Evolutionary conservation across 2,888 invertebrate genomes (phyloP), one percentile per base, ranked within the genome.

Genomic region (Ormia ochracea): DNA sequence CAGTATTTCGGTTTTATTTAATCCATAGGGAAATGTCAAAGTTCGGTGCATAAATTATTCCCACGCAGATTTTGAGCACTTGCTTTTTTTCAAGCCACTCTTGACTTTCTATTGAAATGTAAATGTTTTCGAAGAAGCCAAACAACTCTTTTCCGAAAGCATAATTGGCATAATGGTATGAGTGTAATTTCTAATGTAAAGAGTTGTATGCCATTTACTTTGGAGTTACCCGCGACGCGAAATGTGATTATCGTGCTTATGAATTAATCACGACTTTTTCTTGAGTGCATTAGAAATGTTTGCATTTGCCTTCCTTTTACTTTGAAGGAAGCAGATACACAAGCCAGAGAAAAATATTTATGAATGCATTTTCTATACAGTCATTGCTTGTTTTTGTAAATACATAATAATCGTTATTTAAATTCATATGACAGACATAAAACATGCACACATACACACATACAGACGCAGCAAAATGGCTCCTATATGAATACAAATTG

Each of bases 321-420:
- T 59, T 65, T 54, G 43, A 12, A 33, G 52, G 23, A 61, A 63
- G 23, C 2, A 33, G 17, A 54, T 33, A 31, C 9, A 36, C 7
- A 14, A 23, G 7, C 21, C 21, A 36, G 23, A 54, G 0, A 59
- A 1, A 52, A 36, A 43, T 45, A 68, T n/a, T n/a, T 59, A 43
- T 61, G 50, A 75, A 61, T 75, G 36, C 26, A 31, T 61, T 68
- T 75, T 75, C 36, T 56, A 56, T 56, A 58, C 28, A n/a, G n/a
- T 58, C 33, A 52, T 52, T 66, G 52, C 78, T 58, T 74, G 36
- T 63, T 75, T 58, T 36, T 36, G 66, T 58, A 26, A 14, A n/a
- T 23, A 17, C 38, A 59, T 65, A 73, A 78, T 73, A 78, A 75
- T 75, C 75, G 75, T 66, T 61, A 52, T 43, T 54, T 70, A 66